A percentile compares a stretch with the other conserved stretches of the same genome.
phyloP scores from a whole-genome alignment of 2,888 invertebrate genomes.

The Coleophora deauratella region DNA sequence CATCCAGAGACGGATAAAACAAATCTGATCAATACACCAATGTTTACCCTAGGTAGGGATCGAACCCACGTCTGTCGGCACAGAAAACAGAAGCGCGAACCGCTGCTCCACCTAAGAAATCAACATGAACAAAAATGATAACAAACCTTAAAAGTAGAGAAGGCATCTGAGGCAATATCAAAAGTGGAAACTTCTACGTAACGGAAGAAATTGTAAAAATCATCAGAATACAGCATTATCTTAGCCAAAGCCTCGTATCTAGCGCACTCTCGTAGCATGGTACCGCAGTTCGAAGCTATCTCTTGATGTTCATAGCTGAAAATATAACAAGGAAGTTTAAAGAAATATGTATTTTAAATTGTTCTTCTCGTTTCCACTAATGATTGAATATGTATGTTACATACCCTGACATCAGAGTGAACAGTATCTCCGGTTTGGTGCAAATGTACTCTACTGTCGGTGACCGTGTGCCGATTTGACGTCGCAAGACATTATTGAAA shows the following conservation, averaged over 20 bases:
- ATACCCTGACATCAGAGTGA: conserved; percentile 96
- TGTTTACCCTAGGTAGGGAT: too few relatives aligned
- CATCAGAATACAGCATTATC: conserved; percentile 97
- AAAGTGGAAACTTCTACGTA: conserved; percentile 99
- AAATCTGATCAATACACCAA: too few relatives aligned
- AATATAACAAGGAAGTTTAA: conserved; percentile 20
- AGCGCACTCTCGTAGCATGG: conserved; percentile 98
- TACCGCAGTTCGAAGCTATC: conserved; percentile 98
- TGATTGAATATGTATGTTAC: too few relatives aligned
- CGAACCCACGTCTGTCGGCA: too few relatives aligned
- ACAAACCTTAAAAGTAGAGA: conserved; percentile 98
- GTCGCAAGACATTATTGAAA: conserved; percentile 98
- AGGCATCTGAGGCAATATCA: conserved; percentile 99
- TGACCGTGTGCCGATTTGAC: conserved; percentile 98
- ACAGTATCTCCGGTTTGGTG: conserved; percentile 96
- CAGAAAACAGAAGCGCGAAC: too few relatives aligned
- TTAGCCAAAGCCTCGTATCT: conserved; percentile 98
- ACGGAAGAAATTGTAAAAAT: conserved; percentile 99
- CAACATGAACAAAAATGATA: conserved; percentile 11
- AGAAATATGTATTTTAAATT: neutral
- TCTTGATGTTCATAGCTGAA: conserved; percentile 97
- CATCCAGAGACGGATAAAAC: too few relatives aligned
- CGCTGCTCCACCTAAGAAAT: neutral
- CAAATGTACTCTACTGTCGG: conserved; percentile 99
- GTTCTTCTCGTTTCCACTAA: neutral